Conservation (phyloP, 2,888 invertebrate species). For the Phyllotreta cruciferae region DNA sequence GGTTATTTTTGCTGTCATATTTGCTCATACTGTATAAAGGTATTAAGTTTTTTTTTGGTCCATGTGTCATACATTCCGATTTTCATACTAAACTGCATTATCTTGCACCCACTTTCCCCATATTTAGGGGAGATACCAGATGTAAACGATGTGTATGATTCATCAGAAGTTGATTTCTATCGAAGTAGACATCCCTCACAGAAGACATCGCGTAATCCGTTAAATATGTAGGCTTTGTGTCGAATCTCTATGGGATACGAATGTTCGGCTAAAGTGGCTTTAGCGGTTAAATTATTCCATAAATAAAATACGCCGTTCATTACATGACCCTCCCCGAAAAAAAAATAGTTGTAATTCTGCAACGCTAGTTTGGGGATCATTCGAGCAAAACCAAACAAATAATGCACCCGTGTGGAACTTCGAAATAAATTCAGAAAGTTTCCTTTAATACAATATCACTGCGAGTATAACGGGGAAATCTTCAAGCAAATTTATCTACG, state of each 20-base stretch:
- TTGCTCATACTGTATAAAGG: no score
- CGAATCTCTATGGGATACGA: conserved; percentile 20
- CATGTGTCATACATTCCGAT: not conserved
- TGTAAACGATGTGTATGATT: conserved; percentile 27
- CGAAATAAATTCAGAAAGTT: not conserved
- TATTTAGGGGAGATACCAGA: conserved; percentile 28
- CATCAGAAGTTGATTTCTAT: conserved; percentile 33
- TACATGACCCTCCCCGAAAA: no score
- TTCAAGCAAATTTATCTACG: conserved; percentile 23
- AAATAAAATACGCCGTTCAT: not conserved
- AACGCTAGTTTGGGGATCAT: no score
- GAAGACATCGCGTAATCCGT: conserved; percentile 22
- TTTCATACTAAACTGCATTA: conserved; percentile 7
- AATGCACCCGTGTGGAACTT: no score
- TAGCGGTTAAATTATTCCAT: conserved; percentile 19
- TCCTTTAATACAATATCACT: conserved; percentile 15
- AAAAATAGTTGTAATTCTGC: no score
- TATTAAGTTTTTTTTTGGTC: no score
- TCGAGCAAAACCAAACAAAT: no score
- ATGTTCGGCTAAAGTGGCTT: conserved; percentile 22
- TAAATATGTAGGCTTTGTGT: conserved; percentile 26
- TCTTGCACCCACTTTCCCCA: conserved; percentile 3
- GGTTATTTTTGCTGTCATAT: no score
- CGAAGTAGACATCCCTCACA: conserved; percentile 31
- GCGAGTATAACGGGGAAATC: conserved; percentile 19